These are phyloP conservation scores for Cataglyphis altisquamis DNA, from an alignment of 2,888 invertebrate species.

Conservation along the genomic window DNA sequence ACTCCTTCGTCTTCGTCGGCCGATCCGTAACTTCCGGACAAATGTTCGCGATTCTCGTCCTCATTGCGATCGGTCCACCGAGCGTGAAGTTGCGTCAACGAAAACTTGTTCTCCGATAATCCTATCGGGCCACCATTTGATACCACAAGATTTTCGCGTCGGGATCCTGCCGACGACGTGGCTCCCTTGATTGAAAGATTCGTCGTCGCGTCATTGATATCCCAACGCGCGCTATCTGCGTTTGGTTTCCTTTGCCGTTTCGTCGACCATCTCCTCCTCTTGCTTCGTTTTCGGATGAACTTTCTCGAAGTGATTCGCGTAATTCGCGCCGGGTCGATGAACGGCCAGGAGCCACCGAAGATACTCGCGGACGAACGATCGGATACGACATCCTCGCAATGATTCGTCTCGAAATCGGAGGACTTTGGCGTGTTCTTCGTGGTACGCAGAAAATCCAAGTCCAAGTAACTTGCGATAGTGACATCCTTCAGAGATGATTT, in stretches of 20 bases:
- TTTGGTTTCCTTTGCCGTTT: conserved; percentile 20
- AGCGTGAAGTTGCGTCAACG: conserved; percentile 16
- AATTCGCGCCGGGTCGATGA: conserved; percentile 27
- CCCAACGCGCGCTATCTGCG: neutral
- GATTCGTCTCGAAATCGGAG: conserved; percentile 2
- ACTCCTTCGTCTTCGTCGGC: neutral
- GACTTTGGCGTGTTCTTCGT: conserved; percentile 1
- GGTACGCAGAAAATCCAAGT: neutral
- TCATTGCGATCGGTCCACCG: neutral
- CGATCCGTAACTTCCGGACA: conserved; percentile 20
- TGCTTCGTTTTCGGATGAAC: conserved; percentile 3
- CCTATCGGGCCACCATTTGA: neutral
- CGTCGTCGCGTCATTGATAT: neutral
- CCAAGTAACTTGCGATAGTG: neutral
- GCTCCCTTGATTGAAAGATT: neutral
- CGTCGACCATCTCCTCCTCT: neutral
- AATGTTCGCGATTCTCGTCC: conserved; percentile 10
- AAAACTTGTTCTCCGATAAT: conserved; percentile 25
- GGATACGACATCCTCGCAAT: neutral
- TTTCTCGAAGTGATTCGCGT: neutral
- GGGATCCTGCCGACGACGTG: neutral
- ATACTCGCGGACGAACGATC: neutral
- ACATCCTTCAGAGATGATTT: conserved; percentile 40
- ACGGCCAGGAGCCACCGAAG: conserved; percentile 30
- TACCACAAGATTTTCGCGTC: neutral